Evolutionary conservation across 2,888 invertebrate species (phyloP).

Genomic region (Trachelus stipa): DNA sequence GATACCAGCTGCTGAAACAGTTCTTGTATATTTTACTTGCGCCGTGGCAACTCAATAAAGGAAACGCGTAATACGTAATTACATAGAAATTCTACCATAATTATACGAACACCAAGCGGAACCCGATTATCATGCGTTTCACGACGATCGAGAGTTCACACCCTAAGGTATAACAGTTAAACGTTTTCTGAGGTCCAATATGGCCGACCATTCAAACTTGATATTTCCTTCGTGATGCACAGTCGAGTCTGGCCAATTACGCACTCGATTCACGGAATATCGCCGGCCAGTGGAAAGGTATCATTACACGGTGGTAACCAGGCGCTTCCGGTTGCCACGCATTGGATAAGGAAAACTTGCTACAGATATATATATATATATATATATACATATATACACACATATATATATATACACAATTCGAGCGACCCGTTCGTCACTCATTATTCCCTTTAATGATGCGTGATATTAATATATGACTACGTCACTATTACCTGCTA

Average conservation of each 20-base stretch:
- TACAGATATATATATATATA: background rate
- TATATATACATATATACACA: background rate
- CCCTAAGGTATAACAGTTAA: background rate
- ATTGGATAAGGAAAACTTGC: conserved; percentile 5
- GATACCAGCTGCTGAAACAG: background rate
- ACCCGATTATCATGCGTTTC: background rate
- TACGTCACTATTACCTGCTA: conserved; percentile 15
- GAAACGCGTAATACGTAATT: background rate
- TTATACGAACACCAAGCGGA: background rate
- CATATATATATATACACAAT: background rate
- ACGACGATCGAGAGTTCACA: background rate
- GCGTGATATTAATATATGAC: conserved; percentile 22
- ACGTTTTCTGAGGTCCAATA: background rate
- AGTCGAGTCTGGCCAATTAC: conserved; percentile 15
- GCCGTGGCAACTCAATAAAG: background rate
- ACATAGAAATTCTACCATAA: background rate
- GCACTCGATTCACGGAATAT: conserved; percentile 20
- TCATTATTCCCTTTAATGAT: conserved; percentile 19
- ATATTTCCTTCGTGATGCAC: background rate
- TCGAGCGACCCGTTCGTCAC: background rate
- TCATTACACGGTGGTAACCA: conserved; percentile 22
- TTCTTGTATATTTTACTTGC: background rate
- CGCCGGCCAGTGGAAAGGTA: conserved; percentile 17
- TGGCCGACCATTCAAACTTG: background rate
- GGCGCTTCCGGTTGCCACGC: conserved; percentile 18